Evolutionary conservation across 2,888 invertebrate species (phyloP), one percentile per base, ranked within the genome.

Genomic region (Exephanes ischioxanthus): DNA sequence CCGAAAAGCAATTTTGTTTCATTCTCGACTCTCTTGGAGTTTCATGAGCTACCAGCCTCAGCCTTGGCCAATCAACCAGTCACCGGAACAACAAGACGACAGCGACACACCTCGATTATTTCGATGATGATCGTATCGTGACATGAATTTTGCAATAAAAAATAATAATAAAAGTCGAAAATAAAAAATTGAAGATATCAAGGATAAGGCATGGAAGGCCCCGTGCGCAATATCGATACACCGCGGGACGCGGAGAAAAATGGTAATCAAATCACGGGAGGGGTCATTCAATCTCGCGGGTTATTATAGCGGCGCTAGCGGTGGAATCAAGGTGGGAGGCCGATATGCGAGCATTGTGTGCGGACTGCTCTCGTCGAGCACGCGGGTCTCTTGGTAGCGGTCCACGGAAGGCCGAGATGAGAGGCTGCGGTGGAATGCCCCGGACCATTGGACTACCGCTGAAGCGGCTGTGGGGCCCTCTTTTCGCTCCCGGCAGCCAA

Each of bases 251-350:
- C 7, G 53, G 67, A 19, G 3, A 68, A 68, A 75, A 87, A 85
- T 87, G 70, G 84, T 88, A 87, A 89, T 89, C 80, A 86, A 88
- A 86, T 80, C 81, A 87, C 72, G 73, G 51, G 67, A 70, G 75
- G 72, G 68, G 84, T 83, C 71, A 86, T 88, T 88, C 86, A 88
- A 87, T 89, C 78, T 87, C 53, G 53, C 67, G 72, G 48, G 81
- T 78, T 83, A 72, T 78, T 75, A 83, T 22, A 79, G 72, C 41
- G 72, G 63, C 78, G 78, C 68, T 61, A 79, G 73, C 48, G 41
- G 70, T 66, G 22, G 66, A 70, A 76, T 84, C 91, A 22, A 90
- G 86, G 89, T 91, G 91, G 90, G 91, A 91, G 91, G 91, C 87
- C 91, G 84, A 73, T 85, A 55, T 51, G 19, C 22, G 71, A 63